Evolutionary conservation across 2,113 vertebrate species (phyloP).

Genomic region (Struthidea cinerea): DNA sequence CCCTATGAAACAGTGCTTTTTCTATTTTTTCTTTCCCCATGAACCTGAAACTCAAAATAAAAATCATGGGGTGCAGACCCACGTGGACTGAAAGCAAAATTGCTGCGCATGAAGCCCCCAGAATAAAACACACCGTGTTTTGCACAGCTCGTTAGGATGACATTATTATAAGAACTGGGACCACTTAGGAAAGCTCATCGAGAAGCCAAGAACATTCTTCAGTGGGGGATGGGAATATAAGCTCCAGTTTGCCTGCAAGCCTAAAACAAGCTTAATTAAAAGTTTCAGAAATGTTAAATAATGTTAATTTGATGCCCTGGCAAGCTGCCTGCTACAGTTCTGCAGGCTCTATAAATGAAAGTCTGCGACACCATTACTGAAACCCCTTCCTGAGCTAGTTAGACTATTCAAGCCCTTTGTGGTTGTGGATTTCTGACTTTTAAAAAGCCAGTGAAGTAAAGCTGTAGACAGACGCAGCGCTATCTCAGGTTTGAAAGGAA

Average conservation of each 20-base stretch:
- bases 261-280: constrained; percentile 61
- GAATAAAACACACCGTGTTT: constrained; percentile 26
- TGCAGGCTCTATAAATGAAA: background rate
- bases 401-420: background rate
- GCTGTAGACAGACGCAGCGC: background rate
- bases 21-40: background rate
- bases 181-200: constrained; percentile 32
- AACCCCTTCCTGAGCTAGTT: background rate
- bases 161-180: constrained; percentile 46
- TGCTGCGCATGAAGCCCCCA: background rate
- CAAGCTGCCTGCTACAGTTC: background rate
- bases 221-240: background rate
- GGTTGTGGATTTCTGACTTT: background rate
- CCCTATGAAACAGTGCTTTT: background rate
- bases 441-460: constrained; percentile 6
- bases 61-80: constrained; percentile 31
- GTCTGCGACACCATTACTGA: background rate
- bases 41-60: constrained; percentile 29
- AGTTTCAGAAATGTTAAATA: constrained; percentile 58
- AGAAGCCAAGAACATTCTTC: constrained; percentile 41
- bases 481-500: constrained; percentile 45
- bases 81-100: background rate
- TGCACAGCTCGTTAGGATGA: constrained; percentile 47
- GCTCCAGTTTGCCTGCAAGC: constrained; percentile 23
- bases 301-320: constrained; percentile 52